Evolutionary conservation across 2,888 invertebrate species (phyloP).

Genomic region (Ormyrus pomaceus): DNA sequence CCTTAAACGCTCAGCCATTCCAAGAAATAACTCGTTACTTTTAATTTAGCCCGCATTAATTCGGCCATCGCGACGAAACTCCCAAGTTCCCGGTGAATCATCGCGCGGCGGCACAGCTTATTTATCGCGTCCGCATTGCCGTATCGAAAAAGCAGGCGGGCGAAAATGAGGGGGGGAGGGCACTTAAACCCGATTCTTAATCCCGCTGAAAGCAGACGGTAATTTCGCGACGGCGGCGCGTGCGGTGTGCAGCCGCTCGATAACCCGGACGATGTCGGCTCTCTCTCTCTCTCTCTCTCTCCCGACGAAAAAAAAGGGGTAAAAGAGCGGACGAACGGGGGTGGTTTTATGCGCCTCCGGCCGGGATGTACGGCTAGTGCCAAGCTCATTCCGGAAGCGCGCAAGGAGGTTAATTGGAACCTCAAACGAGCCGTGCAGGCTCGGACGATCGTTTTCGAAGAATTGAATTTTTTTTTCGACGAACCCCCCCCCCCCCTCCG

Average conservation of each 20-base stretch:
- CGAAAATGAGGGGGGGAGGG: conserved; percentile 62
- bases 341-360: conserved; percentile 54
- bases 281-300: background rate
- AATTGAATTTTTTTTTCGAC: conserved; percentile 1
- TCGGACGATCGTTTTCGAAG: conserved; percentile 22
- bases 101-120: too few relatives aligned
- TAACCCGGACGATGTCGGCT: conserved; percentile 7
- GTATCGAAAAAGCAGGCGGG: conserved; percentile 51
- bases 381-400: conserved; percentile 28
- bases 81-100: too few relatives aligned
- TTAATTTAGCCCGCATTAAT: too few relatives aligned
- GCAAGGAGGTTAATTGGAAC: conserved; percentile 46
- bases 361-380: conserved; percentile 52
- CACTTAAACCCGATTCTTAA: conserved; percentile 67
- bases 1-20: too few relatives aligned
- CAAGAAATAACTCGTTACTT: too few relatives aligned
- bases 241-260: conserved; percentile 1
- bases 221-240: conserved; percentile 60
- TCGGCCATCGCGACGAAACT: too few relatives aligned
- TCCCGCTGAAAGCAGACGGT: conserved; percentile 69
- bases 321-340: background rate
- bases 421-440: conserved; percentile 33
- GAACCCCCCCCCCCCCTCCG: too few relatives aligned
- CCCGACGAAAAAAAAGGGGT: conserved; percentile 4
- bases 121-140: background rate